A percentile compares a stretch with the other conserved stretches of the same genome.
Conservation (phyloP, 2,113 vertebrate species). For the Ploceus nigricollis region DNA sequence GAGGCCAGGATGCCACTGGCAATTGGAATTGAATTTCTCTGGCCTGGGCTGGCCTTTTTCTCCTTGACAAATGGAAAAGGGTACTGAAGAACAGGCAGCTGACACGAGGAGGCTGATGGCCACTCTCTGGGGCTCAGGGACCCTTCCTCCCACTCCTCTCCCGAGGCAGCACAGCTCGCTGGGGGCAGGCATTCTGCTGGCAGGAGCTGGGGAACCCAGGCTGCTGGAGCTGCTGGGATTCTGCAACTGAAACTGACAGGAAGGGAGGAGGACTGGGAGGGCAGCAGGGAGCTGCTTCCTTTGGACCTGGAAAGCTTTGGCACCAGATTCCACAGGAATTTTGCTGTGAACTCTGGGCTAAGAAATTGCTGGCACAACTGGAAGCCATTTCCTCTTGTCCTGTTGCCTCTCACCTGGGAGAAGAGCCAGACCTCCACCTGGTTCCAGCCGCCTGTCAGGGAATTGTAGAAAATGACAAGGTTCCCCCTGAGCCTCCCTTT, state of each 20-base stretch:
- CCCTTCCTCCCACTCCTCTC: neutral
- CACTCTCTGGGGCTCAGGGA: neutral
- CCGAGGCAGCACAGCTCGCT: accelerated
- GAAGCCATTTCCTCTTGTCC: neutral
- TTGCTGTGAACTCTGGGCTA: neutral
- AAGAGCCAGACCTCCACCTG: neutral
- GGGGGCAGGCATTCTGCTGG: neutral
- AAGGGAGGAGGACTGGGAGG: neutral
- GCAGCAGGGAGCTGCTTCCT: neutral
- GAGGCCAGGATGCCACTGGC: neutral
- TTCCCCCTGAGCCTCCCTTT: neutral
- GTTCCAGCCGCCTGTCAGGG: neutral
- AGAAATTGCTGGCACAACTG: neutral
- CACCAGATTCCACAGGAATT: neutral
- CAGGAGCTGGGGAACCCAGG: neutral
- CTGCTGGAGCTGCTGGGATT: neutral
- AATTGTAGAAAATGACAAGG: neutral
- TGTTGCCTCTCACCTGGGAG: neutral
- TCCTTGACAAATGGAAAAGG: accelerated
- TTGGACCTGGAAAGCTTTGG: neutral
- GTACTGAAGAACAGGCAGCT: neutral
- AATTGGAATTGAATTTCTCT: neutral
- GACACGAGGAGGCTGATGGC: neutral
- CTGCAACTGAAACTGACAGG: neutral
- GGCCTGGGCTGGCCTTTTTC: neutral